Base-by-base conservation (phyloP, 2,797 vertebrate genomes). In the Alosa sapidissima region DNA sequence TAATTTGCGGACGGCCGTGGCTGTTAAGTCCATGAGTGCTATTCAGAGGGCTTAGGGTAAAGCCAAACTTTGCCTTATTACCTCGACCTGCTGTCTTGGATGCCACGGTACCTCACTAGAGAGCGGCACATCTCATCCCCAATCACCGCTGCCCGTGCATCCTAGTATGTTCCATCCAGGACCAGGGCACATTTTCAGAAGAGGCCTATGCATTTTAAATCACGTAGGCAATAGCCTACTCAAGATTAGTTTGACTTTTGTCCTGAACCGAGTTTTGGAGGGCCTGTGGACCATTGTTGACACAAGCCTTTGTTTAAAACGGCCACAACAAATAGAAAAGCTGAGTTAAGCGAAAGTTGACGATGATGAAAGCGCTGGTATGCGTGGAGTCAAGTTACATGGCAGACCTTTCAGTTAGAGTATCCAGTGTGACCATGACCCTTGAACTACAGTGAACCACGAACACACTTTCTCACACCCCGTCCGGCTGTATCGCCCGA, bases 11-110 rank as follows among this genome's bases (percentile, higher is more conserved):
- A 68, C 89, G 86, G 88, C 87, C 84, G 87, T 82, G 86, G 89
- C 87, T 86, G 95, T 95, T 97, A 96, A 97, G 96, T 96, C 95
- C 94, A 95, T 93, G 88, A 92, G 87, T 87, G 89, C 87, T 91
- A 91, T 92, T 93, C 89, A 91, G 90, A 87, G 82, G 85, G 88
- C 88, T 90, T 91, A 92, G 55, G 86, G 75, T 84, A 52, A 82
- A 82, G 85, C 85, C 82, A 72, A 86, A 90, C 87, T 87, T 86
- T 65, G 82, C 65, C 86, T 87, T 83, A 84, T 86, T 89, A 84
- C 82, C 82, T 87, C 86, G 81, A 83, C 88, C 86, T 89, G 87
- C 82, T 85, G 9, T 36, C 13, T 14, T 75, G 41, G 72, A 47
- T 47, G 72, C 41, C 72, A 78, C 1, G 41, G 41, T 41, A 41